A percentile compares a stretch with the other conserved stretches of the same genome.
phyloP scores from a whole-genome alignment of 2,797 vertebrate genomes.

The Pseudopleuronectes americanus region DNA sequence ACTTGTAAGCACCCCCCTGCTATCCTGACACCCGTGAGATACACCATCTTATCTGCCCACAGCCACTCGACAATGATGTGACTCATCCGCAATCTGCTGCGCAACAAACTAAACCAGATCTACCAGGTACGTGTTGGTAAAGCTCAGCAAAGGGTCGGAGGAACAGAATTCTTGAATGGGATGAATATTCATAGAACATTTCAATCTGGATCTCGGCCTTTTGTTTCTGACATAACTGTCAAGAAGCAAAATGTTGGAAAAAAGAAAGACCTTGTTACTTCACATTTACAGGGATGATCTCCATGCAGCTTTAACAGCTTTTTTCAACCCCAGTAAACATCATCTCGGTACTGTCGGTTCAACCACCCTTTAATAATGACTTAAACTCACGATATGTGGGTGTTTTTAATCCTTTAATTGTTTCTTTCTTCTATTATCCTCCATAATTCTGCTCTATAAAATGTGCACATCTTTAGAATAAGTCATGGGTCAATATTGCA shows the following conservation, averaged over 20 bases:
- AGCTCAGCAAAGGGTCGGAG: background rate
- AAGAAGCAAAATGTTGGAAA: background rate
- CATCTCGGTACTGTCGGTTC: background rate
- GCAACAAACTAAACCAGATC: constrained; percentile 5
- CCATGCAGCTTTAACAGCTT: too few relatives aligned
- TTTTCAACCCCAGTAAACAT: background rate
- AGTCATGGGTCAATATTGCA: background rate
- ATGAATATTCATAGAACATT: background rate
- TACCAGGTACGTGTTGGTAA: background rate
- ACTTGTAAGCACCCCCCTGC: constrained; percentile 14
- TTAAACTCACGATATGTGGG: background rate
- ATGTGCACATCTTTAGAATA: background rate
- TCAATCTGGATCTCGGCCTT: background rate
- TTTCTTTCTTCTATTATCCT: background rate
- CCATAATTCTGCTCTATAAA: background rate
- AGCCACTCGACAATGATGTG: constrained; percentile 12
- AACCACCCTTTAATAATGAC: background rate
- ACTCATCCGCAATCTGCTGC: constrained; percentile 26
- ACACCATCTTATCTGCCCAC: background rate
- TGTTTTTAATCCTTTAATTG: background rate
- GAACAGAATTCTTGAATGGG: background rate
- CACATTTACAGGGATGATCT: too few relatives aligned
- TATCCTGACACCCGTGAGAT: constrained; percentile 22
- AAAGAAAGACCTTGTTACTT: too few relatives aligned
- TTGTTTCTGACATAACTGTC: background rate